Conservation (phyloP, 2,113 vertebrate genomes). For the Megaceryle maxima region DNA sequence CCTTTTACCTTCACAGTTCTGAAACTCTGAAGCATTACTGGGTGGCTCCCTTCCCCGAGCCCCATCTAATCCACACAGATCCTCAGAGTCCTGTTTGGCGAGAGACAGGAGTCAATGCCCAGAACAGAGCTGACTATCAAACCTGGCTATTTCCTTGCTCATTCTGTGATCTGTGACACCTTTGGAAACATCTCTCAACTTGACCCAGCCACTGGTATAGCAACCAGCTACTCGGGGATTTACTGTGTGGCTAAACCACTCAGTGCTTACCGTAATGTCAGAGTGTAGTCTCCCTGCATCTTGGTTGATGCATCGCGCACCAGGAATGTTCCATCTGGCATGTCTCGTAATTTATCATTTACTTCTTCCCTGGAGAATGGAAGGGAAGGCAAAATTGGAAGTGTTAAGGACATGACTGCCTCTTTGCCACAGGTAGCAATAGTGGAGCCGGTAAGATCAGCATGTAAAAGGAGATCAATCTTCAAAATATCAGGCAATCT, state of each 20-base stretch:
- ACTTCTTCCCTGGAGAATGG: conserved; percentile 87
- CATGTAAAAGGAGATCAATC: neutral
- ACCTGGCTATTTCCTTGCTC: neutral
- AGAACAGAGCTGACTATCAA: neutral
- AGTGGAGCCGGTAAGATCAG: neutral
- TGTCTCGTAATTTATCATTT: conserved; percentile 91
- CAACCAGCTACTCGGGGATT: neutral
- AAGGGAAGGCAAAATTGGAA: neutral
- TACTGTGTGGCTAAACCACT: neutral
- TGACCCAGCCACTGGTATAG: neutral
- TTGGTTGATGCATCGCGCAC: conserved; percentile 95
- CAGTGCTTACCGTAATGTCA: conserved; percentile 85
- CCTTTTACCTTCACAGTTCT: neutral
- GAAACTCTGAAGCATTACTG: neutral
- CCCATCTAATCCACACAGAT: neutral
- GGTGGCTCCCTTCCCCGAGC: neutral
- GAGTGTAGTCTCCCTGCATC: conserved; percentile 92
- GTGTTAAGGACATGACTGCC: neutral
- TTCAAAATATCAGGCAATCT: neutral
- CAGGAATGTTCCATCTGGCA: conserved; percentile 93
- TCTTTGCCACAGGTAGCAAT: neutral
- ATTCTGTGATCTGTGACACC: neutral
- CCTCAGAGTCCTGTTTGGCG: neutral
- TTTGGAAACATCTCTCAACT: neutral
- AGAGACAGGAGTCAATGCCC: neutral